Evolutionary conservation across 1,140 invertebrate genomes (phyloP).

Genomic region (Diachasmimorpha longicaudata): DNA sequence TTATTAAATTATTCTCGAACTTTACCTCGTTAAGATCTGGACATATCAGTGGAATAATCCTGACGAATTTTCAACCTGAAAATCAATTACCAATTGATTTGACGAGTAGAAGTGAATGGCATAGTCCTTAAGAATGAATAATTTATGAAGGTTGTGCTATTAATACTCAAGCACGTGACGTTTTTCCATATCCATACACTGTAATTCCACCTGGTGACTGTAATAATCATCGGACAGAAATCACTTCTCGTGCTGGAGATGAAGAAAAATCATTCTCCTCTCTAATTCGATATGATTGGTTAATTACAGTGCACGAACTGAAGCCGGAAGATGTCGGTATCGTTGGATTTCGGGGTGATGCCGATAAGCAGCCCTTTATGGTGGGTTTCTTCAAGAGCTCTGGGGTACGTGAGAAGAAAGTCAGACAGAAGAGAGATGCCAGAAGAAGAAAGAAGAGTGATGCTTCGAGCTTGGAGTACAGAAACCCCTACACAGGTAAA

Average conservation of each 20-base stretch:
- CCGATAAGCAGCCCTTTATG: conserved; percentile 88
- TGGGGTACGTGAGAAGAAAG: conserved; percentile 60
- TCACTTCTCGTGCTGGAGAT: not conserved
- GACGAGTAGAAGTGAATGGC: conserved; percentile 7
- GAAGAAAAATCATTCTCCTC: conserved; percentile 5
- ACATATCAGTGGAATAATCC: no score
- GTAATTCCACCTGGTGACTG: conserved; percentile 10
- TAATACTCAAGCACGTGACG: conserved; percentile 44
- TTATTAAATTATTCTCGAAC: no score
- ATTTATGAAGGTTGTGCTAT: conserved; percentile 56
- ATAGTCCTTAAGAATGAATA: conserved; percentile 50
- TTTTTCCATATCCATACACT: conserved; percentile 2
- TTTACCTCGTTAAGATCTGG: no score
- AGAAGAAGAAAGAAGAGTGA: conserved; percentile 64
- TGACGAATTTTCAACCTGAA: not conserved
- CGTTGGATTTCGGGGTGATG: conserved; percentile 75
- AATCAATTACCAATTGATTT: not conserved
- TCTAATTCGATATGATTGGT: conserved; percentile 29
- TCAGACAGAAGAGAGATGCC: conserved; percentile 58
- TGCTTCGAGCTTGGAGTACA: conserved; percentile 58
- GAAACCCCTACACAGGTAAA: conserved; percentile 68
- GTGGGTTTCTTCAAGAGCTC: conserved; percentile 82
- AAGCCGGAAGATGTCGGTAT: conserved; percentile 84
- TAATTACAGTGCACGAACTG: conserved; percentile 74
- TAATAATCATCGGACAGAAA: conserved; percentile 1